Percentiles rank a stretch among this genome's conserved stretches.
These are phyloP conservation scores for Chloroceryle aenea DNA, from an alignment of 2,113 vertebrate species.

Conservation along the genomic window DNA sequence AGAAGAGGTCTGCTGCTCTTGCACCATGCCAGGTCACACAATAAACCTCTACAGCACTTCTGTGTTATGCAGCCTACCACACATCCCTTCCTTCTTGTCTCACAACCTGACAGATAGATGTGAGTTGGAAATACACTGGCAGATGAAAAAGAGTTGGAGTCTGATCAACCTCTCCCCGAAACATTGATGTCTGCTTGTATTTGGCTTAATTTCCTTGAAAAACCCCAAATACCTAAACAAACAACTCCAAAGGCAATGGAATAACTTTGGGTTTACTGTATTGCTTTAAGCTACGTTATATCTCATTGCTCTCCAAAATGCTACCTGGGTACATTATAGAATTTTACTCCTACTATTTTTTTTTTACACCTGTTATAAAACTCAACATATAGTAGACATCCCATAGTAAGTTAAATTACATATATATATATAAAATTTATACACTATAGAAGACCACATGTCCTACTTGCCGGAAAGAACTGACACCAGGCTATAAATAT, in stretches of 20 bases:
- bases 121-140: background rate
- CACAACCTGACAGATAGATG: background rate
- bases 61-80: background rate
- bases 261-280: background rate
- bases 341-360: background rate
- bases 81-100: background rate
- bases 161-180: background rate
- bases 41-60: rapidly evolving
- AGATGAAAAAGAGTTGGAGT: background rate
- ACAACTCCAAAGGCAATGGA: background rate
- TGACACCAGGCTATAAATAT: background rate
- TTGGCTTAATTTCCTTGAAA: rapidly evolving
- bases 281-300: background rate
- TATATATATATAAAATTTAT: background rate
- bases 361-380: background rate
- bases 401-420: background rate
- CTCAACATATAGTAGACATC: background rate
- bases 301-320: background rate
- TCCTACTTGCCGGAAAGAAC: background rate
- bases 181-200: background rate
- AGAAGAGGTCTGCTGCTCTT: background rate
- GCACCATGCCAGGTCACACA: background rate
- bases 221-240: background rate
- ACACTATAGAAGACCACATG: background rate
- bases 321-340: background rate